Evolutionary conservation across 2,113 vertebrate species (phyloP).

Genomic region (Orientallactaga bullata): DNA sequence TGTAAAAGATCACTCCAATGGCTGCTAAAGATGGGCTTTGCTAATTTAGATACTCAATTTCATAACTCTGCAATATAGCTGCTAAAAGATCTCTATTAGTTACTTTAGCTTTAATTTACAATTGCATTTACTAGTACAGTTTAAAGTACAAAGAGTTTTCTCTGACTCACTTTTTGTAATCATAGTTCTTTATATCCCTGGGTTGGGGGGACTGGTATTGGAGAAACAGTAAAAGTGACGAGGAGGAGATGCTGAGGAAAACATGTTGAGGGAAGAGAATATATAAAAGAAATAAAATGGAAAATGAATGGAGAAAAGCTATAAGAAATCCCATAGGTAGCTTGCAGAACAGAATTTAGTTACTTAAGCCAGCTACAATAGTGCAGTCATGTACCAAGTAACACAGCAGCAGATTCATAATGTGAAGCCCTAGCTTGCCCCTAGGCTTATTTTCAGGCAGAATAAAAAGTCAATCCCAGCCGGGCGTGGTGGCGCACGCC

Average conservation of each 20-base stretch:
- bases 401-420: not conserved
- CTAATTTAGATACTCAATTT: constrained; percentile 27
- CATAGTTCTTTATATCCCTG: not conserved
- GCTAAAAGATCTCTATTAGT: not conserved
- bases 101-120: constrained; percentile 54
- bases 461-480: not conserved
- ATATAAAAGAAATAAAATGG: not conserved
- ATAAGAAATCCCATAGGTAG: not conserved
- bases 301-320: not conserved
- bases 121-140: not conserved
- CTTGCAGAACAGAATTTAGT: not conserved
- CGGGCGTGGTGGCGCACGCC: too few species aligned
- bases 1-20: not conserved
- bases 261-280: not conserved
- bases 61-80: not conserved
- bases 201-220: not conserved
- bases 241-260: not conserved
- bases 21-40: not conserved
- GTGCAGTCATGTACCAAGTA: fast-evolving
- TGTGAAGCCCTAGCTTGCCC: not conserved
- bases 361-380: not conserved
- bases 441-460: not conserved
- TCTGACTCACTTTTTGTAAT: constrained; percentile 36
- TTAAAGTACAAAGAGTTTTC: constrained; percentile 21
- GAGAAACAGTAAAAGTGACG: not conserved